phyloP scores from a whole-genome alignment of 1,140 invertebrate genomes.

The Vanessa tameamea region DNA sequence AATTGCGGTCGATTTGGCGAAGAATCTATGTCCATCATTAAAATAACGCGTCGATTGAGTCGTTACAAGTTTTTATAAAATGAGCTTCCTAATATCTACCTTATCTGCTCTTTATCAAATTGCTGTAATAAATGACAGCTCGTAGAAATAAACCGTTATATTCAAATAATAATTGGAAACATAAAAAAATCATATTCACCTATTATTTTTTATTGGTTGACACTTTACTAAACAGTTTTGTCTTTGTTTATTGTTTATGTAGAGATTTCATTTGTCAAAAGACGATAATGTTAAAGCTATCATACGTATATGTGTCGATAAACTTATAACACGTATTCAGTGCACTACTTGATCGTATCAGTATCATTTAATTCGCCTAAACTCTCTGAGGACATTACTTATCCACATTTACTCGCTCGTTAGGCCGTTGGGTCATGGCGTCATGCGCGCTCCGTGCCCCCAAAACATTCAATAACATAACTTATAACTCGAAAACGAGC shows the following conservation, averaged over 20 bases:
- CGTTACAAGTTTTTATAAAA: conserved; percentile 1
- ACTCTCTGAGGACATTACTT: conserved; percentile 20
- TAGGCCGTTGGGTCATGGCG: conserved; percentile 12
- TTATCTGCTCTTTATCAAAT: neutral
- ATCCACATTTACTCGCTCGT: conserved; percentile 20
- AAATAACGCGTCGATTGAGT: conserved; percentile 19
- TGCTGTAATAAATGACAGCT: neutral
- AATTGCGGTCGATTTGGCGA: conserved; percentile 64
- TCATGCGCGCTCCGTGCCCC: conserved; percentile 36
- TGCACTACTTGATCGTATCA: conserved; percentile 47
- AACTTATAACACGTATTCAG: neutral
- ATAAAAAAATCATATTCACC: neutral
- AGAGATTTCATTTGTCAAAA: too few species aligned
- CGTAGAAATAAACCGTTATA: neutral
- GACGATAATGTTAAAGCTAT: too few species aligned
- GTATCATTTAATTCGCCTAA: conserved; percentile 57
- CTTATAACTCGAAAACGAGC: conserved; percentile 73
- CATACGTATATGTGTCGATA: too few species aligned
- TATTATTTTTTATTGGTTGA: too few species aligned
- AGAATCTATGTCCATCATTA: conserved; percentile 25
- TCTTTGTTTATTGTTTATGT: too few species aligned
- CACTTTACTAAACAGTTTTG: too few species aligned
- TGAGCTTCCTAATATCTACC: neutral
- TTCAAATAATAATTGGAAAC: neutral
- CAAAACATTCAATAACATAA: conserved; percentile 75